phyloP scores from a whole-genome alignment of 2,888 invertebrate genomes.

The Panopea generosa region DNA sequence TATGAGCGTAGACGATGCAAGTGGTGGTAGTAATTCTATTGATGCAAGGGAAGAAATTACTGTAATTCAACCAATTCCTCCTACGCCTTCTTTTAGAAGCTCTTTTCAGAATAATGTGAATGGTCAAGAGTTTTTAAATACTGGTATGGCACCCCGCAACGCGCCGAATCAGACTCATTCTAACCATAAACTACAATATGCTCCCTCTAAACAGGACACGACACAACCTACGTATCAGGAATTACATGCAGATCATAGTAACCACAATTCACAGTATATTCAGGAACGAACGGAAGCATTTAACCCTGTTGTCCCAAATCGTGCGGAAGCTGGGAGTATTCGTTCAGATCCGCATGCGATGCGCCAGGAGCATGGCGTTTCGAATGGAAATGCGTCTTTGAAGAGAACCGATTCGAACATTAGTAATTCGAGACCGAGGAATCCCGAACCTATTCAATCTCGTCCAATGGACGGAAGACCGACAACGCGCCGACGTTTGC shows the following conservation, averaged over 20 bases:
- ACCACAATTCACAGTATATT: background rate
- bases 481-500: constrained; percentile 49
- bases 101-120: background rate
- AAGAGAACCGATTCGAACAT: background rate
- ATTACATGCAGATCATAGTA: background rate
- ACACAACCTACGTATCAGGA: background rate
- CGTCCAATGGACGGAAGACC: constrained; percentile 48
- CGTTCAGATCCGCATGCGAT: constrained; percentile 16
- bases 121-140: background rate
- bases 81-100: background rate
- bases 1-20: constrained; percentile 33
- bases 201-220: background rate
- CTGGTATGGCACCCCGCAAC: background rate
- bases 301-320: background rate
- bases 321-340: background rate
- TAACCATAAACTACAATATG: background rate
- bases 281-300: background rate
- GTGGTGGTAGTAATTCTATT: constrained; percentile 26
- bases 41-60: constrained; percentile 40
- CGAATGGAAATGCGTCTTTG: background rate
- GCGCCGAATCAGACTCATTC: background rate
- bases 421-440: constrained; percentile 37
- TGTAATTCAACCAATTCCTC: constrained; percentile 27
- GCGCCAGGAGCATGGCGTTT: background rate
- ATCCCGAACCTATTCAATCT: constrained; percentile 55